Conservation (phyloP, 2,113 vertebrate species). For the Tonatia bakeri region DNA sequence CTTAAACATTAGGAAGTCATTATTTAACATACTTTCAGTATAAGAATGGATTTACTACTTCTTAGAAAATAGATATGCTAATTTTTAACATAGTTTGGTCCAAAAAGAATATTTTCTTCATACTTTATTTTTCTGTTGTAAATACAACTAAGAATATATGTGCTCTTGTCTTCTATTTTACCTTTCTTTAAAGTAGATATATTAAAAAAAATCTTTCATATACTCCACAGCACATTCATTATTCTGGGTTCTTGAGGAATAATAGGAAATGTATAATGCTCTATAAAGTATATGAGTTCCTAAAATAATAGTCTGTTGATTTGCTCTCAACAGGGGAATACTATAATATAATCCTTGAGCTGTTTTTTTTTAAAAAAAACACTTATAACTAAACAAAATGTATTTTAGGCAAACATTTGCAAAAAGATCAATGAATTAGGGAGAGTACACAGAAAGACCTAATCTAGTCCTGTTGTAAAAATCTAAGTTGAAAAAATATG, state of each 20-base stretch:
- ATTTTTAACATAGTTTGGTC: not conserved
- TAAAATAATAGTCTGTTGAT: slow-evolving; percentile 44
- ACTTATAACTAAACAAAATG: slow-evolving; percentile 22
- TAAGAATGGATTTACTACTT: not conserved
- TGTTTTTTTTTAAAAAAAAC: slow-evolving; percentile 21
- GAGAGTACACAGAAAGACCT: not conserved
- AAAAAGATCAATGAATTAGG: not conserved
- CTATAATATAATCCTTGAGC: slow-evolving; percentile 2
- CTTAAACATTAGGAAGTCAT: not conserved
- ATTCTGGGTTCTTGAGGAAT: not conserved
- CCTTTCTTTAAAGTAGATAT: not conserved
- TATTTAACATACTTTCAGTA: not conserved
- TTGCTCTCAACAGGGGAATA: slow-evolving; percentile 14
- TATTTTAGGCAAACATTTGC: slow-evolving; percentile 17
- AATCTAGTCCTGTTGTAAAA: not conserved
- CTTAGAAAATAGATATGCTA: not conserved
- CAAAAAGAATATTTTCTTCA: not conserved
- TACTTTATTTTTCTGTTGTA: not conserved
- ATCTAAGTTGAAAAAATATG: not conserved
- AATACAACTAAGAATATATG: not conserved
- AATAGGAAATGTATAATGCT: not conserved
- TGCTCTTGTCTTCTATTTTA: not conserved
- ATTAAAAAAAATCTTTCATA: not conserved
- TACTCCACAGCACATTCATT: not conserved
- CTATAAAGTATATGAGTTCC: not conserved